Conservation (phyloP, 2,113 vertebrate species). For the Cathartes aura region DNA sequence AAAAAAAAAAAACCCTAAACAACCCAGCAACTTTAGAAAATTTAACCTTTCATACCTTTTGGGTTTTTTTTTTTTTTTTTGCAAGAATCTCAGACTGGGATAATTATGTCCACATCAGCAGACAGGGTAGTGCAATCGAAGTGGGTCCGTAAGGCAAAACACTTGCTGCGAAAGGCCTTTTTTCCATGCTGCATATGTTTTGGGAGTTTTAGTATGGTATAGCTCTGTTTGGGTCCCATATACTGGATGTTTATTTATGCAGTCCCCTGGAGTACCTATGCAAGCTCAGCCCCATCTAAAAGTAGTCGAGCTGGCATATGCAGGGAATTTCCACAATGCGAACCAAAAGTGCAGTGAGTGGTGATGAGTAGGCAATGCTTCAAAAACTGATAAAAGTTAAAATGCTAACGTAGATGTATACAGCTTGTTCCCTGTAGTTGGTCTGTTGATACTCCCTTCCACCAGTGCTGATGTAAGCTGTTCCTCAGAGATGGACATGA, state of each 20-base stretch:
- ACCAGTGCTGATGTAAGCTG: background rate
- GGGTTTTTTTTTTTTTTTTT: background rate
- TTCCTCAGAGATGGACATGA: rapidly evolving
- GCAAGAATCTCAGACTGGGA: background rate
- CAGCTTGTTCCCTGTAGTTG: rapidly evolving
- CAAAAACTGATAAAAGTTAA: background rate
- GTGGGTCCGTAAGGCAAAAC: background rate
- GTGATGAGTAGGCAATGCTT: background rate
- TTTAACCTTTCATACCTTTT: background rate
- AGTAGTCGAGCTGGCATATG: background rate
- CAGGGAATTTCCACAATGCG: background rate
- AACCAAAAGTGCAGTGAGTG: background rate
- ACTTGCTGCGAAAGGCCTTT: background rate
- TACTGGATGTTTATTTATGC: background rate
- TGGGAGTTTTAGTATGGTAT: background rate
- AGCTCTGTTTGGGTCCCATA: background rate
- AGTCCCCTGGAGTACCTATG: background rate
- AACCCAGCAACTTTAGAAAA: background rate
- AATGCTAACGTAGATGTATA: background rate
- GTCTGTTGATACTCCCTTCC: background rate
- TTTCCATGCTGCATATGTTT: background rate
- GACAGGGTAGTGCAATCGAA: background rate
- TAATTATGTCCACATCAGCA: background rate
- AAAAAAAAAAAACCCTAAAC: background rate
- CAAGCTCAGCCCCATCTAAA: background rate